phyloP scores from a whole-genome alignment of 35 echinoderm and acorn worm genomes.

The Holothuria glaberrima region DNA sequence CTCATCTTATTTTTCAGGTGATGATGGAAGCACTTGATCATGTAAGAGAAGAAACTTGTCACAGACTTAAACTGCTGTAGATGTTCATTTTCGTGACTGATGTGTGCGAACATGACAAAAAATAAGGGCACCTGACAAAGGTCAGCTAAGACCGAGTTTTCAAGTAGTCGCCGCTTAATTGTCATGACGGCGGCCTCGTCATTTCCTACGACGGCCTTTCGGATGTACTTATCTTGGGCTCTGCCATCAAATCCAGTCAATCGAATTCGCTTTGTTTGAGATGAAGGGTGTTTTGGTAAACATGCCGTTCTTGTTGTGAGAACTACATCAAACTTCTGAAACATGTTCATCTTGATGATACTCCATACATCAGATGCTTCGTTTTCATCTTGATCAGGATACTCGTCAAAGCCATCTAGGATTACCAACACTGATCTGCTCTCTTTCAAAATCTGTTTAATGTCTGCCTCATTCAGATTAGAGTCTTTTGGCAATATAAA shows the following conservation, averaged over 20 bases:
- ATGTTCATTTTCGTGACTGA: too few relatives aligned
- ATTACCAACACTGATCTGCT: background rate
- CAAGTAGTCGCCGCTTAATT: conserved; percentile 5
- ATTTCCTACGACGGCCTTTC: background rate
- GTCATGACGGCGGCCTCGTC: background rate
- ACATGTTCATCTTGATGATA: too few relatives aligned
- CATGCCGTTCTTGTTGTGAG: too few relatives aligned
- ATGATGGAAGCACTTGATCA: too few relatives aligned
- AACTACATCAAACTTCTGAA: conserved; percentile 1
- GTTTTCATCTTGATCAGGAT: background rate
- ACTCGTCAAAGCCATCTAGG: conserved; percentile 25
- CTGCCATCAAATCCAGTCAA: background rate
- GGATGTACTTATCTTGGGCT: background rate
- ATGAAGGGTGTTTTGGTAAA: too few relatives aligned
- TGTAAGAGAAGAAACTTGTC: too few relatives aligned
- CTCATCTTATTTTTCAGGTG: too few relatives aligned
- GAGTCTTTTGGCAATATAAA: background rate
- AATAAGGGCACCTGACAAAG: too few relatives aligned
- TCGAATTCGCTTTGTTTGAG: conserved; percentile 14
- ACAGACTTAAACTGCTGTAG: too few relatives aligned
- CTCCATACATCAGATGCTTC: background rate
- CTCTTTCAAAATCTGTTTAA: background rate
- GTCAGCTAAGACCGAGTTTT: too few relatives aligned
- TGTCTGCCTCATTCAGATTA: background rate
- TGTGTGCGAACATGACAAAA: too few relatives aligned